These are phyloP conservation scores for Ypsolopha scabrella DNA, from an alignment of 2,888 invertebrate species.

Conservation along the genomic window DNA sequence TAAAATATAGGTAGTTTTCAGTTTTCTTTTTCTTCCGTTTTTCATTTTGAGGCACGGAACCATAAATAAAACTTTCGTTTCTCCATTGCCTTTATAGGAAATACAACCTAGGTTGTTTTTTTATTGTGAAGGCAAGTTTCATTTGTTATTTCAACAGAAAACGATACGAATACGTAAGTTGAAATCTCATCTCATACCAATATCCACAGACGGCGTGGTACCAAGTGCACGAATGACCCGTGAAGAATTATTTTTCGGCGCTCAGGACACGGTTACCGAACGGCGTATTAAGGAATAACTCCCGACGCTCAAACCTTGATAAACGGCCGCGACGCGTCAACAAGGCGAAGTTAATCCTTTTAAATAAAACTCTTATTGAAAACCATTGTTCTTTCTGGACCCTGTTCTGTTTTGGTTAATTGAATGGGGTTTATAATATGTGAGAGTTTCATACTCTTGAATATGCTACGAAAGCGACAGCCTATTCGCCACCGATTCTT, in stretches of 20 bases:
- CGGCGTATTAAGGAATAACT: neutral
- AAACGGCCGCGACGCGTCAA: conserved; percentile 58
- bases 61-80: too few species aligned
- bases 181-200: neutral
- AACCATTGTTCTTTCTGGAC: conserved; percentile 38
- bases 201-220: neutral
- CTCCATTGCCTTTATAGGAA: too few species aligned
- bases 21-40: too few species aligned
- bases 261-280: conserved; percentile 26
- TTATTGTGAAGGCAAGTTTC: neutral
- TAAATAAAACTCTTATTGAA: conserved; percentile 45
- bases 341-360: conserved; percentile 63
- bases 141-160: neutral
- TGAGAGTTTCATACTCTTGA: too few species aligned
- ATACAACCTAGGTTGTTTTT: too few species aligned
- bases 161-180: neutral
- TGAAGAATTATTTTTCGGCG: conserved; percentile 42
- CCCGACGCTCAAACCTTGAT: conserved; percentile 53
- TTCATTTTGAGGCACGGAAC: too few species aligned
- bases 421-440: too few species aligned
- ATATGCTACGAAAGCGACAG: too few species aligned
- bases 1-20: too few species aligned
- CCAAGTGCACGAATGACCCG: conserved; percentile 15
- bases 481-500: too few species aligned
- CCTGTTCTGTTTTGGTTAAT: too few species aligned